Evolutionary conservation across 2,113 vertebrate species (phyloP), one percentile per base, ranked within the genome.

Genomic region (Muscicapa adusta): DNA sequence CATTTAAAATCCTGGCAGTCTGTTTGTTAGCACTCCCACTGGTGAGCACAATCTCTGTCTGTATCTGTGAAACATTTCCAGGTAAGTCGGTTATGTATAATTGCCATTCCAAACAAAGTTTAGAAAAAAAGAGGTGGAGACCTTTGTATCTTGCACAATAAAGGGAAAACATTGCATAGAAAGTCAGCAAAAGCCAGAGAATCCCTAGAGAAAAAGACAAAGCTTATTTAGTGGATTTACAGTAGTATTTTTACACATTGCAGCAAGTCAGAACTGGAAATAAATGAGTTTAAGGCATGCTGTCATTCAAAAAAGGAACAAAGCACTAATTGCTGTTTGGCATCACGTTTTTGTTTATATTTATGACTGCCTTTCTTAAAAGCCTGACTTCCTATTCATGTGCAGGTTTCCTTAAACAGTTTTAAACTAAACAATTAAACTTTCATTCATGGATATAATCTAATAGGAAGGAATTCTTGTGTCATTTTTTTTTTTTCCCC

Each of bases 281-380:
- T 86, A 81, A 95, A 75, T 67, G 71, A 85, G 67, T 78, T 87
- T 90, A 50, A 68, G 84, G 89, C 42, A 76, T 38, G 51, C 77
- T 92, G 87, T 91, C 94, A 95, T 91, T 97, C 90, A 97, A 70
- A 96, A 96, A 73, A 85, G 31, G 62, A 96, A 96, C 94, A 98
- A 97, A 96, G 85, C 47, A 70, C 73, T 94, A 94, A 95, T 94
- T 97, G 84, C 81, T 94, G 36, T 58, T 82, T 96, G 95, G 92
- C 89, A 91, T 93, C 43, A 61, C 57, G 0, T 72, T 85, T 78
- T 85, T 97, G 91, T 95, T 98, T 97, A 89, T 96, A 81, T 97
- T 97, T 97, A 91, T 89, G 84, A 65, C 54, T 86, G 88, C 70
- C 14, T 95, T 94, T 96, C 72, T 89, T 93, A 94, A 96, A 97